Conservation (phyloP, 2,113 vertebrate species). For the Psilopsiagon aurifrons region DNA sequence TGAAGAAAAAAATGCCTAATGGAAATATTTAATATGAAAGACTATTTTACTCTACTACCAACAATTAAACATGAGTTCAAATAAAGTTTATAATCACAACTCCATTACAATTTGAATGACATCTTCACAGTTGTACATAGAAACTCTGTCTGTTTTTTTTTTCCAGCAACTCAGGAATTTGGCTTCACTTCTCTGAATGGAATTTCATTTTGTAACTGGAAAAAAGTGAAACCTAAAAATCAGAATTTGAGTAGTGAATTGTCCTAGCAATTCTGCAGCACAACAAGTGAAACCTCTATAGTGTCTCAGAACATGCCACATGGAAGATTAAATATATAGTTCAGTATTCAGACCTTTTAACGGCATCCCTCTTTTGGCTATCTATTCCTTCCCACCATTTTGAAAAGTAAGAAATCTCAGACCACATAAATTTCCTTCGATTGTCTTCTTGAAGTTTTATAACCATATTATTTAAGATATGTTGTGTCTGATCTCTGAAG, state of each 20-base stretch:
- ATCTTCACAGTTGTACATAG: neutral
- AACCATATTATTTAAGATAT: constrained; percentile 94
- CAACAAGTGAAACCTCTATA: neutral
- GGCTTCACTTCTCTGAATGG: neutral
- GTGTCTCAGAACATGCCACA: neutral
- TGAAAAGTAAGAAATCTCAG: constrained; percentile 91
- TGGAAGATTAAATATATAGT: neutral
- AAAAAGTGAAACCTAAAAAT: neutral
- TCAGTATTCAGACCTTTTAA: constrained; percentile 83
- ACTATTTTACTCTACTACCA: neutral
- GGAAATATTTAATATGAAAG: neutral
- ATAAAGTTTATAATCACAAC: neutral
- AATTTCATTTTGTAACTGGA: neutral
- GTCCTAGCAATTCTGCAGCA: neutral
- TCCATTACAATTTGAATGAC: neutral
- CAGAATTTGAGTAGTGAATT: neutral
- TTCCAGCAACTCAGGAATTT: neutral
- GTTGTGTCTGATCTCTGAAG: constrained; percentile 89
- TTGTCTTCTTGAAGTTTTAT: constrained; percentile 85
- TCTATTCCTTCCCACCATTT: constrained; percentile 92
- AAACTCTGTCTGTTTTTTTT: neutral
- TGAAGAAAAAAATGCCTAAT: neutral
- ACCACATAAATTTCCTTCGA: constrained; percentile 90
- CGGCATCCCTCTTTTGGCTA: constrained; percentile 82
- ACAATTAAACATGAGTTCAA: neutral